A percentile compares a stretch with the other conserved stretches of the same genome.
Evolutionary conservation across 2,797 vertebrate species (phyloP).

Genomic region (Sebastes ruberrimus): DNA sequence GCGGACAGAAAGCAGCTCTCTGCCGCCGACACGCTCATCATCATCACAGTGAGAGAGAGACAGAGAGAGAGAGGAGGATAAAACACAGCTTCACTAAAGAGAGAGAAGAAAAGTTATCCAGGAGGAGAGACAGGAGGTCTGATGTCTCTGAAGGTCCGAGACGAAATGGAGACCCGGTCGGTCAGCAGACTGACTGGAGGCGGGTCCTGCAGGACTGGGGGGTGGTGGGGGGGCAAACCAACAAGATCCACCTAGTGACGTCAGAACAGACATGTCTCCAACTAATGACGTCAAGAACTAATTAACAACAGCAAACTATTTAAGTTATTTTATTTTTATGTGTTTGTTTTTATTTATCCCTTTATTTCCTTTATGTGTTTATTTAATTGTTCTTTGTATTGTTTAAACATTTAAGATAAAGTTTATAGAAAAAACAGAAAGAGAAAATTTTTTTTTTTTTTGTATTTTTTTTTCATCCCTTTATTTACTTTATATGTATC

Average conservation of each 20-base stretch:
- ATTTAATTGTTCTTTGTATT: no score
- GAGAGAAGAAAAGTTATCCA: background rate
- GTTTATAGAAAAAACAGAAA: no score
- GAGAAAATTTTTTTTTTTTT: no score
- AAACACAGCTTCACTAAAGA: background rate
- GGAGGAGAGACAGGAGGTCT: background rate
- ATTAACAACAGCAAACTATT: background rate
- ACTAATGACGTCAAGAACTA: background rate
- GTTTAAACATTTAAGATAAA: no score
- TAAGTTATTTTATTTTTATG: no score
- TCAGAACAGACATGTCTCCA: background rate
- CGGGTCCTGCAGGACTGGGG: constrained; percentile 18
- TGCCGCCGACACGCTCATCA: constrained; percentile 64
- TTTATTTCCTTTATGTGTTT: no score
- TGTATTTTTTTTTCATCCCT: no score
- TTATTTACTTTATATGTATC: no score
- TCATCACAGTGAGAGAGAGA: background rate
- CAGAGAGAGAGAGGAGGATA: background rate
- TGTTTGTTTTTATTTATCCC: no score
- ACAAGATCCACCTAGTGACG: no score
- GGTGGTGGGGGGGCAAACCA: no score
- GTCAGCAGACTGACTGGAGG: constrained; percentile 11
- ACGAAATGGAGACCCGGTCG: constrained; percentile 31
- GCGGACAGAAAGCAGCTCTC: constrained; percentile 89
- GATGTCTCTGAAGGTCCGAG: background rate